Base-by-base conservation (phyloP, 2,888 invertebrate species). In the Copidosoma aretas region DNA sequence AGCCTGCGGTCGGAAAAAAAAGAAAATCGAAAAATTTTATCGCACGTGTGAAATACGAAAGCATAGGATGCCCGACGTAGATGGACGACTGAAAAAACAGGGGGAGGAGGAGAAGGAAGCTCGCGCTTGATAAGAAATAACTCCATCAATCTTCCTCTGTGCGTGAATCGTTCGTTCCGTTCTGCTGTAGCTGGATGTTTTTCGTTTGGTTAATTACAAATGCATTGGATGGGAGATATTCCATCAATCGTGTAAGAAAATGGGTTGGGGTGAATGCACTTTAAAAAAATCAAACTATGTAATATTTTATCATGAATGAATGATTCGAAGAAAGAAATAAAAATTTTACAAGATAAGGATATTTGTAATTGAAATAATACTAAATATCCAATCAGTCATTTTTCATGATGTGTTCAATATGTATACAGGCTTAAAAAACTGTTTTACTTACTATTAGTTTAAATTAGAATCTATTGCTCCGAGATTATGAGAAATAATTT, bases 71-170 rank as follows among this genome's bases (percentile, higher is more conserved):
- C 52, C 22, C 41, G 61, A 61, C 61, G 22, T 61, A n/a, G 61
- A 61, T 61, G 19, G 53, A 61, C 41, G 60, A 61, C 39, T 61
- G 17, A 21, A 22, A 61, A 52, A 52, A 41, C 39, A 32, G 60
- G 32, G 24, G 17, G 52, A 39, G 52, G 52, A 32, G 60, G 32
- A n/a, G 17, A 39, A 39, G 52, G 52, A 52, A 15, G 22, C 60
- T 17, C 14, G 39, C n/a, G 10, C 39, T 53, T 61, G 41, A 61
- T 53, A 53, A 21, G 41, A 14, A 61, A 61, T 52, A 19, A 52
- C 61, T 53, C 52, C 61, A 61, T 61, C 51, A 61, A 61, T 61
- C 61, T 61, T 61, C 61, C 32, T 61, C 52, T 17, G 39, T 41
- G 14, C 17, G 43, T 8, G 12, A 60, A 51, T 19, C 21, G 53